Evolutionary conservation across 2,113 vertebrate species (phyloP).

Genomic region (Neotragus pygmaeus): DNA sequence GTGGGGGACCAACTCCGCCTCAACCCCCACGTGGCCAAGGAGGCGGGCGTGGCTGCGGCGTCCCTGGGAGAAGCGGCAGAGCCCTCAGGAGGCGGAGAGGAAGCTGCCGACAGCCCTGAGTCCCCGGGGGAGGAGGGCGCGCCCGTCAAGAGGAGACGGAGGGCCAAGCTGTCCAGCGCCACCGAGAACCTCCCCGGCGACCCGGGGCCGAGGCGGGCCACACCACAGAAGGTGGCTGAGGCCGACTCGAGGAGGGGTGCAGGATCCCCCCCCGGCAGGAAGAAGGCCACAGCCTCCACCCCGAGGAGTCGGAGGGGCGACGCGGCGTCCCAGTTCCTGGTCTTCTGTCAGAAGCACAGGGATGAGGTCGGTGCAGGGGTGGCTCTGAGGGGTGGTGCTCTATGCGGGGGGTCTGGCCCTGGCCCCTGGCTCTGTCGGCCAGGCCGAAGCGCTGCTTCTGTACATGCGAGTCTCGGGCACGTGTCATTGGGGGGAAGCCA

Average conservation of each 20-base stretch:
- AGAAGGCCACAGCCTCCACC: slow-evolving; percentile 72
- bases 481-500: background rate
- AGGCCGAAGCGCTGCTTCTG: rapidly evolving
- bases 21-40: slow-evolving; percentile 85
- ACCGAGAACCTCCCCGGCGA: slow-evolving; percentile 57
- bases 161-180: slow-evolving; percentile 65
- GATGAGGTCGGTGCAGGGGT: slow-evolving; percentile 82
- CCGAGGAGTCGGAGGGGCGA: slow-evolving; percentile 81
- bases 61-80: slow-evolving; percentile 65
- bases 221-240: slow-evolving; percentile 73
- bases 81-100: slow-evolving; percentile 52
- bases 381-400: background rate
- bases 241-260: slow-evolving; percentile 76
- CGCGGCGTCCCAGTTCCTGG: slow-evolving; percentile 83
- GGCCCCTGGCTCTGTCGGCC: rapidly evolving
- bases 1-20: slow-evolving; percentile 87
- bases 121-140: slow-evolving; percentile 67
- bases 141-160: slow-evolving; percentile 81
- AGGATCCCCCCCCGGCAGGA: slow-evolving; percentile 77
- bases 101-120: slow-evolving; percentile 50
- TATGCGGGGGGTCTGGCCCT: background rate
- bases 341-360: slow-evolving; percentile 87
- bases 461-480: background rate
- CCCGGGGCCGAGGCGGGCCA: slow-evolving; percentile 52
- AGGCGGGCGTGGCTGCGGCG: slow-evolving; percentile 81